phyloP scores from a whole-genome alignment of 2,797 vertebrate genomes.

The Silurus aristotelis region DNA sequence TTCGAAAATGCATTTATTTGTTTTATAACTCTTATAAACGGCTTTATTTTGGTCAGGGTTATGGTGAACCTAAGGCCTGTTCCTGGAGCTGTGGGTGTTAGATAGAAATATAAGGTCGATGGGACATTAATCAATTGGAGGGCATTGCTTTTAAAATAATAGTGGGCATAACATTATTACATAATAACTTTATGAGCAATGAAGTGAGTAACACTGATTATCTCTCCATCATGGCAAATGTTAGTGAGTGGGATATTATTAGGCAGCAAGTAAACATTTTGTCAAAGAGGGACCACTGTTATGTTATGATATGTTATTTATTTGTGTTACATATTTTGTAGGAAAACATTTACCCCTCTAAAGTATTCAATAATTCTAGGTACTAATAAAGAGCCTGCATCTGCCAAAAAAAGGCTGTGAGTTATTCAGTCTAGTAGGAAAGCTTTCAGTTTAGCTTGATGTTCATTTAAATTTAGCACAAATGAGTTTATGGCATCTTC shows the following conservation, averaged over 20 bases:
- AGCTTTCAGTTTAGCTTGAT: background rate
- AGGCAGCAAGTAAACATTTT: too few species aligned
- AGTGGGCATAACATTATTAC: background rate
- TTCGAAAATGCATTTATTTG: background rate
- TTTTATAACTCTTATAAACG: background rate
- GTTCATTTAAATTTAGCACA: background rate
- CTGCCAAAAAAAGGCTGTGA: background rate
- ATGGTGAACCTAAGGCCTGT: background rate
- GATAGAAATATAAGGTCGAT: background rate
- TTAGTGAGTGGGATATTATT: too few species aligned
- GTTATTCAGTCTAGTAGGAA: background rate
- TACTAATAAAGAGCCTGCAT: background rate
- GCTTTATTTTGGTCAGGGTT: background rate
- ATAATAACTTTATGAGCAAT: background rate
- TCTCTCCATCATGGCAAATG: too few species aligned
- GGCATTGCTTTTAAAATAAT: background rate
- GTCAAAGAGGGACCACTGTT: too few species aligned
- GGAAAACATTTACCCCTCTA: background rate
- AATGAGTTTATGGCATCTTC: background rate
- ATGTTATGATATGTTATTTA: too few species aligned
- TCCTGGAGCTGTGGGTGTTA: background rate
- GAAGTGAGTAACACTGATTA: too few species aligned
- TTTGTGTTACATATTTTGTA: background rate
- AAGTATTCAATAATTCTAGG: background rate
- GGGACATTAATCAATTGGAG: background rate